Conservation (phyloP, 2,797 vertebrate species). For the Rhinatrema bivittatum region DNA sequence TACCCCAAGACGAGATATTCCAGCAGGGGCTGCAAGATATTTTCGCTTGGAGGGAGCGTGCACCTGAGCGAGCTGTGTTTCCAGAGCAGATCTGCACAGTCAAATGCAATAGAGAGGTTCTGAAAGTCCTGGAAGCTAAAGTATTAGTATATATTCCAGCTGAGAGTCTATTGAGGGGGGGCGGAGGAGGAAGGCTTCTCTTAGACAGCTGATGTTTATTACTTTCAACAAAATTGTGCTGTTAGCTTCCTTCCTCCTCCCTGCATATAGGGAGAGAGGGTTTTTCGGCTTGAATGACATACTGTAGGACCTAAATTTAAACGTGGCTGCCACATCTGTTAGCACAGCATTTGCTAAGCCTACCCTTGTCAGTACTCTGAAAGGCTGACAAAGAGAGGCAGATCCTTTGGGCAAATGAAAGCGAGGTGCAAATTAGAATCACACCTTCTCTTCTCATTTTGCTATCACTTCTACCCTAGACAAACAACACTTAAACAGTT, state of each 20-base stretch:
- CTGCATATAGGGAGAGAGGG: neutral
- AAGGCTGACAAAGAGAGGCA: constrained; percentile 28
- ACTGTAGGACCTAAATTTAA: neutral
- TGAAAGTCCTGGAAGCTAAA: neutral
- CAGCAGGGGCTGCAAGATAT: neutral
- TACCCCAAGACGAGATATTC: constrained; percentile 18
- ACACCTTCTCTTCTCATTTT: constrained; percentile 40
- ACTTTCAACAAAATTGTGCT: constrained; percentile 3
- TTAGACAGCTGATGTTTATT: neutral
- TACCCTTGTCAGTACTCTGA: constrained; percentile 30
- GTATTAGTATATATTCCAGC: too few relatives aligned
- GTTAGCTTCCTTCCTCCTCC: neutral
- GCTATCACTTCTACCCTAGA: constrained; percentile 41
- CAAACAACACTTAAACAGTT: constrained; percentile 38
- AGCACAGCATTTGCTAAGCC: constrained; percentile 15
- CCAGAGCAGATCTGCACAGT: neutral
- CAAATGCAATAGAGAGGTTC: neutral
- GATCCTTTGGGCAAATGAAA: constrained; percentile 32
- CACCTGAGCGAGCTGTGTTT: neutral
- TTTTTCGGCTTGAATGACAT: constrained; percentile 13
- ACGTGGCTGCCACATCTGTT: constrained; percentile 30
- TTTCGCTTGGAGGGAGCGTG: neutral
- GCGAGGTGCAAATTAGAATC: constrained; percentile 53
- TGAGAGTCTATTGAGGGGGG: too few relatives aligned
- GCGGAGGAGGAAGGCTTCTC: neutral